Base-by-base conservation (phyloP, 2,888 invertebrate species). In the Drosophila ustulata region DNA sequence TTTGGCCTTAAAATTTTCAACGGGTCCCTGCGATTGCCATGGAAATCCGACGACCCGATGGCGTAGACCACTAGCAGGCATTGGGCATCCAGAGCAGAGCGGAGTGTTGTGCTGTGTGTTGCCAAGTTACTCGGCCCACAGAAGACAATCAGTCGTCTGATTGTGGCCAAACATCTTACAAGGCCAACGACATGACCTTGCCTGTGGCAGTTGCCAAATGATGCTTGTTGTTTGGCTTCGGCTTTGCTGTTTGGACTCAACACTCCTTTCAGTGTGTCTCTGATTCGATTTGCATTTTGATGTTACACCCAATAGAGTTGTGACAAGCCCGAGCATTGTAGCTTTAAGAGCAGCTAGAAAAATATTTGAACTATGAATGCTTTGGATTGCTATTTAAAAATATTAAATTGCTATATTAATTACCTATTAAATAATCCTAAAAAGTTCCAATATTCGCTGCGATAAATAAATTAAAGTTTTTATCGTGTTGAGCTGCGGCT, bases 1-100 rank as follows among this genome's bases (percentile, higher is more conserved):
- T 70, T 72, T 67, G 39, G 11, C 26, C 57, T 66, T 62, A 47
- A 63, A 79, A 56, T 65, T 71, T 71, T 39, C 47, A 52, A 66
- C 46, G 37, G 63, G 51, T 57, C 50, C 37, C 11, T 3, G 8
- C 11, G 41, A n/a, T 57, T 72, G 39, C 47, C 52, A 52, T 37
- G 37, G 47, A 23, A 64, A 55, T 55, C 43, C 32, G 47, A 59
- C 18, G 30, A 58, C 41, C 47, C 37, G 55, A 47, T 56, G 58
- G 37, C 45, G 43, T 11, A 25, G 30, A 30, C 5, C 18, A 50
- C 39, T 18, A 41, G 26, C 4, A 46, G 23, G 8, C 28, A 32
- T 41, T 41, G 25, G 46, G 18, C 18, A 18, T 4, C 37, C n/a
- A 50, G 11, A 4, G 13, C 6, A 37, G n/a, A 37, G 4, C n/a